phyloP scores from a whole-genome alignment of 2,797 vertebrate genomes.

The Heliangelus exortis region DNA sequence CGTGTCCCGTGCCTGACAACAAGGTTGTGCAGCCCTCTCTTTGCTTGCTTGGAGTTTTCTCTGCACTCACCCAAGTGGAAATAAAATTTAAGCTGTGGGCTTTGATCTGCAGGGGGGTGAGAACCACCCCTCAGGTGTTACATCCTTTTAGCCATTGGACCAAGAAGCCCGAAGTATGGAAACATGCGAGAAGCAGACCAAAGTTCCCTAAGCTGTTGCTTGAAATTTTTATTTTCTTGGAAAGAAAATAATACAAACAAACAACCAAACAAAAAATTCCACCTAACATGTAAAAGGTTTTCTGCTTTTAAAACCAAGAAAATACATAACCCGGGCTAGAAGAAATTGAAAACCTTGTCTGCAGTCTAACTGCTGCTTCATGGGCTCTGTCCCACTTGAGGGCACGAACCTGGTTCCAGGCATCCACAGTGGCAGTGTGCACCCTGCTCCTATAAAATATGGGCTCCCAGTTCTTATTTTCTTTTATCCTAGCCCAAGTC shows the following conservation, averaged over 20 bases:
- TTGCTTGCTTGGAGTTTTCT: background rate
- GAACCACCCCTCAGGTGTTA: background rate
- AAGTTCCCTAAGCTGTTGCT: background rate
- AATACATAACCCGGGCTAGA: background rate
- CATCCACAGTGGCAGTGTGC: background rate
- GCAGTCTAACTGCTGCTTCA: background rate
- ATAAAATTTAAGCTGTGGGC: background rate
- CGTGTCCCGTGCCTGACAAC: background rate
- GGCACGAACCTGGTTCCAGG: background rate
- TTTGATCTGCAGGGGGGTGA: background rate
- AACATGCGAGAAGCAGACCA: accelerated
- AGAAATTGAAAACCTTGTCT: background rate
- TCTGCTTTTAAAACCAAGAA: background rate
- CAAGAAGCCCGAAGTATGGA: background rate
- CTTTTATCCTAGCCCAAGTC: background rate
- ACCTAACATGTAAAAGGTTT: background rate
- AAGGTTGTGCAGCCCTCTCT: slow-evolving; percentile 32
- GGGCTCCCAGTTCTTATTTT: background rate
- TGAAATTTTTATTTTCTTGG: background rate
- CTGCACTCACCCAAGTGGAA: background rate
- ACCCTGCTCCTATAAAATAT: background rate
- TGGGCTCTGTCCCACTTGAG: background rate
- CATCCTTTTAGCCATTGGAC: background rate
- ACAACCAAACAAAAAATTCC: no score
- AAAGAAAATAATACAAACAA: background rate